Evolutionary conservation across 2,113 vertebrate species (phyloP).

Genomic region (Dryoscopus gambensis): DNA sequence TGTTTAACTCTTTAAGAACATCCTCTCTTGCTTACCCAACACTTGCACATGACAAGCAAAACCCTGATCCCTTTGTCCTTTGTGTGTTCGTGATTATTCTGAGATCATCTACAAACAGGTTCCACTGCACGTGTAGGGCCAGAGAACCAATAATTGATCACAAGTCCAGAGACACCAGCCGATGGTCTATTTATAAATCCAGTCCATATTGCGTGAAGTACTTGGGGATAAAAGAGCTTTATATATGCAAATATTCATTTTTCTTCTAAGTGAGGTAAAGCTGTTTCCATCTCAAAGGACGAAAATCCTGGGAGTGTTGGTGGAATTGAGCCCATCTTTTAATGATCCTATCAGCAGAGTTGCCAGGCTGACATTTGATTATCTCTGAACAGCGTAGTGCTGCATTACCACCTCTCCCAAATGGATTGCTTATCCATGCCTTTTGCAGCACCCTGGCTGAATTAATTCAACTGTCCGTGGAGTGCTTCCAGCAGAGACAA

Average conservation of each 20-base stretch:
- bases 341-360: constrained; percentile 25
- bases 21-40: background rate
- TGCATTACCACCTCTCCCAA: constrained; percentile 16
- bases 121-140: background rate
- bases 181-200: background rate
- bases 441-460: constrained; percentile 15
- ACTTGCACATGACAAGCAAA: background rate
- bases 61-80: background rate
- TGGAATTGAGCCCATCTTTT: constrained; percentile 55
- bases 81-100: background rate
- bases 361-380: constrained; percentile 56
- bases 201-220: background rate
- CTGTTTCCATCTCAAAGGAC: constrained; percentile 22
- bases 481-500: constrained; percentile 27
- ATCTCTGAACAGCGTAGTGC: background rate
- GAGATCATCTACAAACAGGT: background rate
- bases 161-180: background rate
- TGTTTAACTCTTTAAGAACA: background rate
- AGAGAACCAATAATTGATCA: background rate
- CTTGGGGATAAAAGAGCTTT: constrained; percentile 6
- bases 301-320: constrained; percentile 34
- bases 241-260: constrained; percentile 12
- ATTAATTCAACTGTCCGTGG: constrained; percentile 18
- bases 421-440: constrained; percentile 29
- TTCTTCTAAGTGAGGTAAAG: background rate